These are phyloP conservation scores for Valencia hispanica DNA, from an alignment of 2,797 vertebrate species.

Conservation along the genomic window DNA sequence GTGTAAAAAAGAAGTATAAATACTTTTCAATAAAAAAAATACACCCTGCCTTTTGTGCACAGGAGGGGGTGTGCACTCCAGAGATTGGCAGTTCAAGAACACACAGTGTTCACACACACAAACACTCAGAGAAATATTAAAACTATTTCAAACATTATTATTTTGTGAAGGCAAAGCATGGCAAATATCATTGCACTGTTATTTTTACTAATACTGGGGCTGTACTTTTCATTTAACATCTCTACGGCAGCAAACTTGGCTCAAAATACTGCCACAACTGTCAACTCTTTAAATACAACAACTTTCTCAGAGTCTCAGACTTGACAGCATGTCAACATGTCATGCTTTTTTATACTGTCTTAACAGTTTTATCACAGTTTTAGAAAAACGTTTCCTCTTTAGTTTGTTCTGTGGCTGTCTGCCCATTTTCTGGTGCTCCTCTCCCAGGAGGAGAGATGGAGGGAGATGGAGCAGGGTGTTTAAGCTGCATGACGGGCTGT, in stretches of 20 bases:
- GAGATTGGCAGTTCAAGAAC: neutral
- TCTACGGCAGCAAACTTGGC: neutral
- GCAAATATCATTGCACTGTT: neutral
- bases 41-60: no score
- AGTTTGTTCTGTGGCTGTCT: conserved; percentile 87
- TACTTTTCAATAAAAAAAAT: no score
- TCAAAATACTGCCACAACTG: conserved; percentile 2
- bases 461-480: conserved; percentile 83
- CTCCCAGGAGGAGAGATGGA: conserved; percentile 80
- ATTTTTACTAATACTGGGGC: neutral
- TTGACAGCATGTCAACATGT: conserved; percentile 20
- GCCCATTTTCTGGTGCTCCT: conserved; percentile 83
- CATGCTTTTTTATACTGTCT: conserved; percentile 25
- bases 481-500: conserved; percentile 87
- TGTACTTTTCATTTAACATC: neutral
- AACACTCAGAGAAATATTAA: neutral
- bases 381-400: conserved; percentile 37
- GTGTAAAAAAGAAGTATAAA: no score
- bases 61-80: no score
- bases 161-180: neutral
- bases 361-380: conserved; percentile 18
- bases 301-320: conserved; percentile 12
- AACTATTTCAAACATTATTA: neutral
- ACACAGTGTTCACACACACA: neutral
- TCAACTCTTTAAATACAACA: conserved; percentile 4